Evolutionary conservation across 2,113 vertebrate species (phyloP), one percentile per base, ranked within the genome.

Genomic region (Alexandromys fortis): DNA sequence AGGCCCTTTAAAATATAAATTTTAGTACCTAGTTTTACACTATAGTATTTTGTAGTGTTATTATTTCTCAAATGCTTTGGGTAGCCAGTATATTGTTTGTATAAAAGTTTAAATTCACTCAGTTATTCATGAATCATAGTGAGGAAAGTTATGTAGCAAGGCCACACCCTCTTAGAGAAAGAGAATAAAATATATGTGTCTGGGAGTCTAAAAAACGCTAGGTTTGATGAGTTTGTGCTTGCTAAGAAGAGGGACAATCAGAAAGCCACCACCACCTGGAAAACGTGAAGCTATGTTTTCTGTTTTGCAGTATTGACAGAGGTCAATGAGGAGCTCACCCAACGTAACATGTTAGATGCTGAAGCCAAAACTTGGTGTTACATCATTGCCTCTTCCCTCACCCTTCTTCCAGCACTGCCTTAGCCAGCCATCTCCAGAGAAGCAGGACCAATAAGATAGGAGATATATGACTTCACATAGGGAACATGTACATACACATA

Each of bases 181-280:
- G 28, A 73, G 42, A 93, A 78, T 28, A 94, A 90, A 90, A 88
- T 90, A 45, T 58, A 35, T 30, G 19, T 75, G 6, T 52, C 14
- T 24, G 7, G 73, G 45, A 78, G 35, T 88, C 55, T 90, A 47
- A 81, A 93, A 90, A 65, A 91, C 35, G 58, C 17, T 47, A 52
- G 16, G 70, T 94, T 79, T 83, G 63, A 67, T 92, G 61, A 96
- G 70, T 94, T 90, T 92, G 24, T 93, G 3, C 14, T 90, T 96
- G 55, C 28, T 90, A 72, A 72, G 78, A 70, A 2, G 22, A 16
- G 1, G 14, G 2, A 3, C 9, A 17, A 13, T 42, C 55, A 38
- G 30, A 86, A 91, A 87, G 92, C 19, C 49, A 47, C 3, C 33
- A 79, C 70, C 30, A 79, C 70, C 38, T 77, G 58, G 72, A 86